Evolutionary conservation across 2,888 invertebrate species (phyloP), one percentile per base, ranked within the genome.

Genomic region (Melanargia galathea): DNA sequence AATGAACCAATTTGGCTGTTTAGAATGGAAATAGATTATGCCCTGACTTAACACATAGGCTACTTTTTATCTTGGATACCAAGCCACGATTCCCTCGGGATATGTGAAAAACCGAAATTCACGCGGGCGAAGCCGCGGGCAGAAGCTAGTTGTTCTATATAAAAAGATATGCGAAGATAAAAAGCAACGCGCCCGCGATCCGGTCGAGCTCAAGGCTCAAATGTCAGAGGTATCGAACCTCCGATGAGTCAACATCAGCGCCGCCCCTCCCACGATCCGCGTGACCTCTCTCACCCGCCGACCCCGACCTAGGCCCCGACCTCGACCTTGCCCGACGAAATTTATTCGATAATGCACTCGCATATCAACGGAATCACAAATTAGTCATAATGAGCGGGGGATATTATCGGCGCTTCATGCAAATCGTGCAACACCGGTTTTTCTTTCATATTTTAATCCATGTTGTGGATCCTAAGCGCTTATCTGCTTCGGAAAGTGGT

Each of bases 211-310:
- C 70, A 80, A 84, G 45, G 58, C 58, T 67, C 70, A 80, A 84
- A 84, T 83, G 86, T 83, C 86, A 65, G 54, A 63, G 86, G 84
- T 86, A 76, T 76, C 71, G 80, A 83, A 84, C 84, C 86, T 84
- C 79, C 75, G 82, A 76, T 80, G 83, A 81, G 78, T 83, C 83
- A 79, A 80, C 83, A 75, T 73, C 75, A 78, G 73, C 82, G 77
- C 72, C 71, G 71, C 73, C 78, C 76, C 73, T 86, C 87, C 78
- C 87, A 86, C 86, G 87, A 84, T 75, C 73, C 85, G 86, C 77
- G 85, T 86, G 87, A 84, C 85, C 87, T 72, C 68, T 67, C 69
- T 73, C 73, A 76, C 77, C 74, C 69, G 68, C 43, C 69, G 76
- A 71, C 78, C 73, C 70, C 73, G 77, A 74, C 80, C 77, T 66